Base-by-base conservation (phyloP, 2,888 invertebrate species). In the Dolichopus griseipennis region DNA sequence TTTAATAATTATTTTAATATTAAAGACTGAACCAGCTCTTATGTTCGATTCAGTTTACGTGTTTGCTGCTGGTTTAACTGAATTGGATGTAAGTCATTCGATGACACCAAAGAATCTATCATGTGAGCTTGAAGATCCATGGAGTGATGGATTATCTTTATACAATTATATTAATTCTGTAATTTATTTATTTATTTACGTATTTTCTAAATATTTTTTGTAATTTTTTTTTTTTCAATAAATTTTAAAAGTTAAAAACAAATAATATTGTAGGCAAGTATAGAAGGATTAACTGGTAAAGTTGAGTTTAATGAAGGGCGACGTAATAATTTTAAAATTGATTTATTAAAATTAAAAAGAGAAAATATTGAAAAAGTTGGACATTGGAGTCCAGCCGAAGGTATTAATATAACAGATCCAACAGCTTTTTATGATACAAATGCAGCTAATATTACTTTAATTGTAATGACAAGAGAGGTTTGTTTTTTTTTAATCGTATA, bases 391-490 rank as follows among this genome's bases (percentile, higher is more conserved):
- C 89, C 90, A 0, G 62, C 37, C 0, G 85, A 83, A 7, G 92
- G 93, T 2, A 87, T 95, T 69, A 90, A 89, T 76, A 87, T 95
- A 72, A 92, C 93, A 0, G 93, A 94, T 79, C 88, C 90, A 0
- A 89, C 89, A 0, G 93, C 93, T 2, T 95, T 95, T 78, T 92
- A 89, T 78, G 89, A 93, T 73, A 89, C 89, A 65, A 89, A 89
- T 61, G 87, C 88, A 0, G 90, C 91, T 0, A 95, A 95, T 81
- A 92, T 94, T 27, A 95, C 94, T 0, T 84, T 95, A 7, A 87
- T 93, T 67, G 93, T 95, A n/a, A 93, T 94, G 82, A 95, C 94
- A 52, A 87, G 92, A 76, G 91, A 92, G 87, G 94, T 93, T 79
- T 79, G 81, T 27, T 27, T n/a, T n/a, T n/a, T n/a, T n/a, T n/a